Evolutionary conservation across 2,797 vertebrate genomes (phyloP), one percentile per base, ranked within the genome.

Genomic region (Danio albolineatus): DNA sequence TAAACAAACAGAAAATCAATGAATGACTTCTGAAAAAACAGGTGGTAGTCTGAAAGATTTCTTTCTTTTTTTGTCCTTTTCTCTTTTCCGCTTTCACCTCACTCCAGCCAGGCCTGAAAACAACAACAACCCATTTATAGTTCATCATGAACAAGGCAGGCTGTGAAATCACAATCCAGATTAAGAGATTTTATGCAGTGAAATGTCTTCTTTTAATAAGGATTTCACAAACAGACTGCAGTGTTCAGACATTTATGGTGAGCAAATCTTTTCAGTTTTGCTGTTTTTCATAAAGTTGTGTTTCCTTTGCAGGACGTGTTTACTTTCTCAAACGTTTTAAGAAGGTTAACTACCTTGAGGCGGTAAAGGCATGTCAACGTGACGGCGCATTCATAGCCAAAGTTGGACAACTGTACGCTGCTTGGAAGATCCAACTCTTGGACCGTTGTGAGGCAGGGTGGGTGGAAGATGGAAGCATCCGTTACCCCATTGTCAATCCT

Each of bases 401-500:
- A 86, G 96, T 96, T 78, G 97, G 97, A 4, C 97, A 99, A 86
- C 94, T 98, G 0, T 98, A 97, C 0, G 96, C 97, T 0, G 97
- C 96, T 0, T 98, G 97, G 97, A 97, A 96, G 89, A 90, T 97
- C 76, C 96, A 98, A 87, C 94, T 98, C 10, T 86, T 98, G 91
- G 97, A 99, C 84, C 95, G 95, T 76, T 98, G 97, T 59, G 95
- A 98, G 36, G 96, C 96, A 0, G 97, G 97, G 21, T 98, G 97
- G 97, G 85, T 98, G 84, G 95, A 95, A 57, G 97, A 98, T 1
- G 96, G 95, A 71, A 97, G 96, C 86, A 94, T 97, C 66, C 97
- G 97, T 36, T 98, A 99, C 87, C 96, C 97, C 80, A 97, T 98
- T 13, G 96, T 98, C 79, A 98, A 97, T 80, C 97, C 97, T 0